Conservation (phyloP, 2,888 invertebrate species). For the Carterocephalus palaemon region DNA sequence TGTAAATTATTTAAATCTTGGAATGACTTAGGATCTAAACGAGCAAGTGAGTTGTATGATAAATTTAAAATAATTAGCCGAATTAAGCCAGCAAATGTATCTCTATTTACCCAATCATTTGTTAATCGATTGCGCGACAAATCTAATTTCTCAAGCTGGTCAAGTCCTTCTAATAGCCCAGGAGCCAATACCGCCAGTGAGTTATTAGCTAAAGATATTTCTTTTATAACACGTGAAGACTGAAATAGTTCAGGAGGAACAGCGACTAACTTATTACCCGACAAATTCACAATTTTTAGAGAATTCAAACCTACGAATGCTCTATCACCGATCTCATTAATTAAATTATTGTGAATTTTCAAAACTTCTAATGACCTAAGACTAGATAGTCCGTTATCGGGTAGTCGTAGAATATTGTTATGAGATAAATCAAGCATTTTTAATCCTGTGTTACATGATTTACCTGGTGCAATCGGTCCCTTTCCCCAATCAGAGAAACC, state of each 20-base stretch:
- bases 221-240: conserved; percentile 83
- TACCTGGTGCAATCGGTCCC: conserved; percentile 82
- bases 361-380: conserved; percentile 84
- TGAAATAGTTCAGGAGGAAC: conserved; percentile 89
- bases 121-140: conserved; percentile 85
- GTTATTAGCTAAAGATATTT: conserved; percentile 88
- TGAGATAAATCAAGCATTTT: conserved; percentile 85
- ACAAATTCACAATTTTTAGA: conserved; percentile 86
- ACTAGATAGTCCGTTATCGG: conserved; percentile 84
- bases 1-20: conserved; percentile 86
- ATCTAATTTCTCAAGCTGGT: conserved; percentile 85
- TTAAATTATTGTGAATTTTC: conserved; percentile 86
- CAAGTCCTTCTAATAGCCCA: conserved; percentile 85
- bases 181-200: conserved; percentile 87
- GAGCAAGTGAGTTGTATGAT: conserved; percentile 83
- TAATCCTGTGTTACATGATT: conserved; percentile 84
- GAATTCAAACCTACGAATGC: conserved; percentile 85
- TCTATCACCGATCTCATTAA: conserved; percentile 86
- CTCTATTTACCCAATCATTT: conserved; percentile 86
- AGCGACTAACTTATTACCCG: conserved; percentile 87
- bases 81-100: conserved; percentile 86
- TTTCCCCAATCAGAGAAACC: conserved; percentile 87
- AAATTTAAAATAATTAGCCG: conserved; percentile 86
- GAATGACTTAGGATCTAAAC: conserved; percentile 85
- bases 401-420: conserved; percentile 84